phyloP scores from a whole-genome alignment of 2,888 invertebrate species.

The Euphydryas editha region DNA sequence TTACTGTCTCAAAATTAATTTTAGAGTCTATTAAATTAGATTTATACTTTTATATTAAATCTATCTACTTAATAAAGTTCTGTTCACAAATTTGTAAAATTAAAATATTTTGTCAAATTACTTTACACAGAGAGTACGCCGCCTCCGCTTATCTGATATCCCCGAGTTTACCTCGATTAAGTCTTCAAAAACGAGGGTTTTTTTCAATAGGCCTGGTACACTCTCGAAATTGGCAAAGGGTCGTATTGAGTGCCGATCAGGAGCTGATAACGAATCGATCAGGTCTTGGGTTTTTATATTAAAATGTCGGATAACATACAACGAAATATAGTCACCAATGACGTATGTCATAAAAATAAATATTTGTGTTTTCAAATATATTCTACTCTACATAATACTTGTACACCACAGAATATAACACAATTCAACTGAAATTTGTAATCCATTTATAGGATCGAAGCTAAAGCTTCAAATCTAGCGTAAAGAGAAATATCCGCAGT shows the following conservation, averaged over 20 bases:
- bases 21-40: neutral
- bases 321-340: neutral
- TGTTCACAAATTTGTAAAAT: constrained; percentile 7
- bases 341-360: neutral
- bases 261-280: constrained; percentile 48
- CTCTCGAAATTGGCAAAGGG: constrained; percentile 51
- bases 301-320: constrained; percentile 1
- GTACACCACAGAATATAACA: neutral
- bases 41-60: neutral
- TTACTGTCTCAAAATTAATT: too few relatives aligned
- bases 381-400: too few relatives aligned
- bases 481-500: constrained; percentile 4
- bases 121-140: constrained; percentile 12
- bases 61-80: neutral
- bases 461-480: neutral
- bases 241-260: constrained; percentile 50
- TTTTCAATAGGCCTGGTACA: constrained; percentile 42
- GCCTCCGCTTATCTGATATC: constrained; percentile 32
- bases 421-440: neutral
- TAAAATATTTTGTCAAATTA: constrained; percentile 20
- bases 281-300: constrained; percentile 44
- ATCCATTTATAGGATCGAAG: neutral
- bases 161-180: constrained; percentile 36
- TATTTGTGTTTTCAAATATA: neutral
- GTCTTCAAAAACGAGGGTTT: constrained; percentile 41